Percentiles rank a stretch among this genome's conserved stretches.
phyloP scores from a whole-genome alignment of 1,140 invertebrate genomes.

The Protaetia brevitarsis region DNA sequence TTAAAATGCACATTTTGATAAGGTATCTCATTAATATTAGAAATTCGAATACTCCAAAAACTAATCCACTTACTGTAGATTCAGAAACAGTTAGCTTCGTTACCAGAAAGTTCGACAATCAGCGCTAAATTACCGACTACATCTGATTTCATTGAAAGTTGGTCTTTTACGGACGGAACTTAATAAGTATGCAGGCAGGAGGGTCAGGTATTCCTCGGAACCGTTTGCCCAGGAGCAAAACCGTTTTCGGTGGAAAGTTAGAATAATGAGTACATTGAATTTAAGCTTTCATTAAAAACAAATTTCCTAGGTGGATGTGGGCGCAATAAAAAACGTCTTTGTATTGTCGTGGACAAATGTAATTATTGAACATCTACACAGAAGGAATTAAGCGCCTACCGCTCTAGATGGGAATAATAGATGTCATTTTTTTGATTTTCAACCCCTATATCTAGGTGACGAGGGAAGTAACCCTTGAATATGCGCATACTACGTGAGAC shows the following conservation, averaged over 20 bases:
- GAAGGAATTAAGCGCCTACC: background rate
- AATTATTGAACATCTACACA: background rate
- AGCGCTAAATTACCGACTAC: background rate
- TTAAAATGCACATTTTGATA: too few species aligned
- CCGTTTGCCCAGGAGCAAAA: background rate
- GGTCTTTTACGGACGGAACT: background rate
- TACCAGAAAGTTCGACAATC: background rate
- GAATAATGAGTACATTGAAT: constrained; percentile 28
- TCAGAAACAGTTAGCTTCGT: too few species aligned
- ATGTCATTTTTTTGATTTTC: too few species aligned
- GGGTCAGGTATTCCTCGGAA: constrained; percentile 26
- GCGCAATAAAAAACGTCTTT: background rate
- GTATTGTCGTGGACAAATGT: background rate
- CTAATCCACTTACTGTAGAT: too few species aligned
- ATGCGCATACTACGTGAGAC: too few species aligned
- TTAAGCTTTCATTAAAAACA: constrained; percentile 30
- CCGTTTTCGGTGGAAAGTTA: constrained; percentile 23
- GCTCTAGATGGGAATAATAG: too few species aligned
- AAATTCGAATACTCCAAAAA: too few species aligned
- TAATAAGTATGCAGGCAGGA: constrained; percentile 25
- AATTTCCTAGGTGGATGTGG: constrained; percentile 26
- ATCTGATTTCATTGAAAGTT: background rate
- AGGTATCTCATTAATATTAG: too few species aligned
- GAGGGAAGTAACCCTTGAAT: too few species aligned
- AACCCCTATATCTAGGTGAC: too few species aligned